Evolutionary conservation across 2,888 invertebrate species (phyloP).

Genomic region (Athripsodes cinereus): DNA sequence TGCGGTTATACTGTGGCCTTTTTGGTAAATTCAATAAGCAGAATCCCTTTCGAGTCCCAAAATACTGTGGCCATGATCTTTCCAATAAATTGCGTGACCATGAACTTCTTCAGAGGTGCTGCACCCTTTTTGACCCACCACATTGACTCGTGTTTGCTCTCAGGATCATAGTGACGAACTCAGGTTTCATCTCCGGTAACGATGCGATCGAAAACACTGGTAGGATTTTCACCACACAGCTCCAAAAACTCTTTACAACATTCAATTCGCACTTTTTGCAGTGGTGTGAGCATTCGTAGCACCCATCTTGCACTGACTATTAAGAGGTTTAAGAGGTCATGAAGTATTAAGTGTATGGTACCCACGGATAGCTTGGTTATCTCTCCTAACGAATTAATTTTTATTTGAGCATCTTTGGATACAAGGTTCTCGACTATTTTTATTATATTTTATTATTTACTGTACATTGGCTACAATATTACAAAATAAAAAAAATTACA

Average conservation of each 20-base stretch:
- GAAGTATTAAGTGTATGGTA: background rate
- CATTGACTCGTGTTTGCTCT: slow-evolving; percentile 28
- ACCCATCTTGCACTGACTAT: slow-evolving; percentile 31
- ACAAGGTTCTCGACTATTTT: slow-evolving; percentile 8
- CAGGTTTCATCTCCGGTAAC: slow-evolving; percentile 29
- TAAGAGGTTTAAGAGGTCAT: background rate
- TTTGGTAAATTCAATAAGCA: slow-evolving; percentile 21
- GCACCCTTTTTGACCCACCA: slow-evolving; percentile 25
- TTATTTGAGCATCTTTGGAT: background rate
- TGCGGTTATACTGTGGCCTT: slow-evolving; percentile 18
- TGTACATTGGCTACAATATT: too few species aligned
- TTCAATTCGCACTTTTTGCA: slow-evolving; percentile 27
- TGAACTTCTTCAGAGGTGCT: slow-evolving; percentile 27
- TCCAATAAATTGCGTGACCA: slow-evolving; percentile 28
- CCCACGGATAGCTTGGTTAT: background rate
- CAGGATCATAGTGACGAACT: slow-evolving; percentile 29
- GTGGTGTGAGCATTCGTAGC: slow-evolving; percentile 30
- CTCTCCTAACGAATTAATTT: background rate
- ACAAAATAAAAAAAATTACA: too few species aligned
- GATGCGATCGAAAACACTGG: slow-evolving; percentile 8
- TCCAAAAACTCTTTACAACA: slow-evolving; percentile 16
- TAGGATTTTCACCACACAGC: slow-evolving; percentile 15
- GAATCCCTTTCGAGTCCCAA: slow-evolving; percentile 24
- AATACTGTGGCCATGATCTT: slow-evolving; percentile 25
- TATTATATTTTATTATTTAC: too few species aligned